Evolutionary conservation across 2,888 invertebrate genomes (phyloP).

Genomic region (Hypselothyrea guttata): DNA sequence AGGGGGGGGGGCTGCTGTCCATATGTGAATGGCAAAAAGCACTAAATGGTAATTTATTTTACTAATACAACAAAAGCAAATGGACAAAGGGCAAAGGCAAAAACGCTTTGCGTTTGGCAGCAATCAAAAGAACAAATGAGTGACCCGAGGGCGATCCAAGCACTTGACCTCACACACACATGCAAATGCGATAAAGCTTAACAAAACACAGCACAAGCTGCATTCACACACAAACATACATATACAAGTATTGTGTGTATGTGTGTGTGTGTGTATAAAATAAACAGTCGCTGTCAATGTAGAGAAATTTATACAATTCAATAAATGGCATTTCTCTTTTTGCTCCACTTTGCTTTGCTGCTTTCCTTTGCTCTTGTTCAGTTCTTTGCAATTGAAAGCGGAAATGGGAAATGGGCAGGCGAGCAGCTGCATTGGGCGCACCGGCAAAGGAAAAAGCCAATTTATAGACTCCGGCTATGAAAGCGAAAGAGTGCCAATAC

Average conservation of each 20-base stretch:
- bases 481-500: constrained; percentile 3
- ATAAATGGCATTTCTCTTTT: constrained; percentile 73
- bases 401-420: constrained; percentile 57
- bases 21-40: constrained; percentile 67
- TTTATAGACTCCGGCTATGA: constrained; percentile 65
- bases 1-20: neutral
- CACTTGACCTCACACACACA: constrained; percentile 61
- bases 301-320: constrained; percentile 78
- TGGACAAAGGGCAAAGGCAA: constrained; percentile 46
- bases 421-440: constrained; percentile 36
- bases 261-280: constrained; percentile 52
- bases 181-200: constrained; percentile 73
- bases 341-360: constrained; percentile 20
- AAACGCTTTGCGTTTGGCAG: constrained; percentile 59
- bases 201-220: constrained; percentile 45
- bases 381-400: constrained; percentile 65
- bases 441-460: constrained; percentile 68
- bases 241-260: constrained; percentile 28
- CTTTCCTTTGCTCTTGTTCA: constrained; percentile 32
- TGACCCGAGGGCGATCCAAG: constrained; percentile 64
- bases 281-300: constrained; percentile 72
- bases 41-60: constrained; percentile 78
- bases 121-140: constrained; percentile 74
- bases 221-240: constrained; percentile 11
- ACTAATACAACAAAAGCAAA: constrained; percentile 72